Base-by-base conservation (phyloP, 2,888 invertebrate genomes). In the Petrolisthes cinctipes region DNA sequence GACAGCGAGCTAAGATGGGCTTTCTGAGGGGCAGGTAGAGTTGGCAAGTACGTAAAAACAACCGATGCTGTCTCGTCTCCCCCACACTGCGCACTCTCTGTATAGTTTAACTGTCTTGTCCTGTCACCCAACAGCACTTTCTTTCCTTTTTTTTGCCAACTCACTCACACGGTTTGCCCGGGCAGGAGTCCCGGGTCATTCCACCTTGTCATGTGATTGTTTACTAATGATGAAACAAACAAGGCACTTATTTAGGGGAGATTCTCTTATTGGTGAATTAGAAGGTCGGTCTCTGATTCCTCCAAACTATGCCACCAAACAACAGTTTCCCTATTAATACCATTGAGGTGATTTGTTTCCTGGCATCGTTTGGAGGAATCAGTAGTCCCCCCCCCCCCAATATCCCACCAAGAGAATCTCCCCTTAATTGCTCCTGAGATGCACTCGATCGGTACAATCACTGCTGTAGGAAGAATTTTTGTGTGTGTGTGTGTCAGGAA, bases 11-110 rank as follows among this genome's bases (percentile, higher is more conserved):
- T 80, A 88, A 80, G 84, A 61, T 84, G 73, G 84, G 84, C 87
- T 81, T 81, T 83, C 84, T 81, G 79, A 78, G 57, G 87, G 87
- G 83, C 83, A 54, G 87, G 84, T 88, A 88, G 87, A 83, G 37
- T 66, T 84, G 37, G 81, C 86, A 86, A 86, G 86, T 86, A 86
- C 81, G 86, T 86, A 82, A 81, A 71, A 71, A 71, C 71, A 71
- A 20, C 37, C 9, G 61, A 71, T 14, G 71, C 71, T 71, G 23
- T 17, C 56, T 14, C 81, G 80, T 88, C 75, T 84, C 80, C 79
- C 84, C 51, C 73, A 76, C 78, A 76, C 66, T 81, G 57, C 61
- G 80, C 57, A 81, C 56, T 81, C 5, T 37, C 51, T 76, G 76
- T 71, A 71, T 71, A n/a, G 20, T 71, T 71, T 71, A 6, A 17